These are phyloP conservation scores for Osmerus eperlanus DNA, from an alignment of 2,113 vertebrate species.

Conservation along the genomic window DNA sequence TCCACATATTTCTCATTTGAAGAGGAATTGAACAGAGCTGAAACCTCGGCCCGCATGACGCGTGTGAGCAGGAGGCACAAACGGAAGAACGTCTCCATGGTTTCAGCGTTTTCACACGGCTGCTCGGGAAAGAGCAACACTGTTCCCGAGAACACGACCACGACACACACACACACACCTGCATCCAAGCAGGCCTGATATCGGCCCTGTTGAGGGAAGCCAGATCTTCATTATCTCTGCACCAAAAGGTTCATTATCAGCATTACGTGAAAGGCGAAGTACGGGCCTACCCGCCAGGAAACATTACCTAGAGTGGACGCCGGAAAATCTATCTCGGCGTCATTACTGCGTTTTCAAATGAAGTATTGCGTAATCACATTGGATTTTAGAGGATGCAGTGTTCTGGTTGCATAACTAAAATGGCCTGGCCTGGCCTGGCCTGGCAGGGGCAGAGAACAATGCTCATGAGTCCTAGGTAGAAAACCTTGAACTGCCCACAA, in stretches of 20 bases:
- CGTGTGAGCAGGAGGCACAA: not conserved
- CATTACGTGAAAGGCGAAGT: not conserved
- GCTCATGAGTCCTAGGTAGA: too few species aligned
- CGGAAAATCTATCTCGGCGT: not conserved
- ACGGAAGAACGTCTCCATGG: not conserved
- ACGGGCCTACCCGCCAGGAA: not conserved
- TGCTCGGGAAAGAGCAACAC: too few species aligned
- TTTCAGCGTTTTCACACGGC: not conserved
- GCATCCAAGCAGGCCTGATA: too few species aligned
- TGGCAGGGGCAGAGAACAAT: not conserved
- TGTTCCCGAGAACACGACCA: too few species aligned
- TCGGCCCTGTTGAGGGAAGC: not conserved
- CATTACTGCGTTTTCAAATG: not conserved
- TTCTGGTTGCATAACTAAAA: not conserved
- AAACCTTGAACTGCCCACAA: too few species aligned
- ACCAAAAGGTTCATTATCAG: not conserved
- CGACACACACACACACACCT: too few species aligned
- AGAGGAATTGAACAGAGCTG: not conserved
- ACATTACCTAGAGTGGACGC: not conserved
- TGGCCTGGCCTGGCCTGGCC: not conserved
- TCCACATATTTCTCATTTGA: not conserved
- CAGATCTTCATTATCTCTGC: not conserved
- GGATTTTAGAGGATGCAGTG: not conserved
- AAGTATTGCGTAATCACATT: not conserved
- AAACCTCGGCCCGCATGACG: not conserved